Base-by-base conservation (phyloP, 2,888 invertebrate genomes). In the Onchidella celtica region DNA sequence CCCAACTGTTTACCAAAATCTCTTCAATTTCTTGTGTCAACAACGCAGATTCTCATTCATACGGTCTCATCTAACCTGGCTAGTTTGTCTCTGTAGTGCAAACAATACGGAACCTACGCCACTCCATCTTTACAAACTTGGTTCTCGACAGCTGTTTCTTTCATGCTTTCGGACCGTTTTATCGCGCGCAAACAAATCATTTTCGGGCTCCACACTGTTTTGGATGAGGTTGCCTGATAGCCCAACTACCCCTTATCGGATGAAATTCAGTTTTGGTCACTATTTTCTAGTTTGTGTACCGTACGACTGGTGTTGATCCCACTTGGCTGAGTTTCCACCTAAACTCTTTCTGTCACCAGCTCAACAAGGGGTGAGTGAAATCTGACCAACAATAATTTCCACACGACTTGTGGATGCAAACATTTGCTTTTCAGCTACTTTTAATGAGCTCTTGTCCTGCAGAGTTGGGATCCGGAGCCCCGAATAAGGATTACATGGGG, bases 361-460 rank as follows among this genome's bases (percentile, higher is more conserved):
- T 47, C 9, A 47, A 47, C 9, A 11, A 9, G 47, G 9, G 47
- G 47, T n/a, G n/a, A n/a, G n/a, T n/a, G n/a, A n/a, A n/a, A n/a
- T n/a, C n/a, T n/a, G n/a, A n/a, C n/a, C n/a, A n/a, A n/a, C n/a
- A n/a, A n/a, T n/a, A n/a, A n/a, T 34, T 9, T 38, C 38, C 1
- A 27, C 73, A 73, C 73, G 59, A 73, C 66, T 40, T 32, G 11
- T 76, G 66, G 47, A 66, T 76, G 76, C 76, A 76, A 76, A 76
- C 76, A 68, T 76, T 76, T 76, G 66, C 76, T 68, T 32, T 36
- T 34, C 34, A 55, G 36, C 55, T 34, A 57, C 47, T 36, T 34
- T 68, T 66, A 76, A 76, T 76, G 76, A 66, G 76, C n/a, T 55
- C 65, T 40, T 47, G 63, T 36, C 36, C 6, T 27, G 9, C 47